Evolutionary conservation across 1,140 invertebrate species (phyloP).

Genomic region (Meloidogyne floridensis): DNA sequence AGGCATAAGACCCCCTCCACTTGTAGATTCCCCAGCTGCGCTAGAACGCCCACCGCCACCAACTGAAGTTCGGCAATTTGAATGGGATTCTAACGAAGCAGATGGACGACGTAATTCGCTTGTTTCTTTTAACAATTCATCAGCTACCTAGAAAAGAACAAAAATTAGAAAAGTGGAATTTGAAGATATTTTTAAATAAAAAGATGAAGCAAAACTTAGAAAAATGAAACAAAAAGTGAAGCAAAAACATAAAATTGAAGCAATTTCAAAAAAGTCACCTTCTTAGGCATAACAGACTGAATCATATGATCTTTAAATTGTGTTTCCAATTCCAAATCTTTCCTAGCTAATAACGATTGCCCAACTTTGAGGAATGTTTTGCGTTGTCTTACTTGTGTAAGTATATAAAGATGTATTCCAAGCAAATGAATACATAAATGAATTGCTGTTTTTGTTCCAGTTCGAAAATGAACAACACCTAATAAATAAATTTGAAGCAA

Average conservation of each 20-base stretch:
- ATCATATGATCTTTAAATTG: constrained; percentile 95
- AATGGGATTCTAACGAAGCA: constrained; percentile 42
- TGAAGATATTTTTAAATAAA: background rate
- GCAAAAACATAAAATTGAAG: too few species aligned
- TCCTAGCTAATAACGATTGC: constrained; percentile 81
- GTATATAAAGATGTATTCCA: constrained; percentile 86
- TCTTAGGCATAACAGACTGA: constrained; percentile 86
- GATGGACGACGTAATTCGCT: constrained; percentile 60
- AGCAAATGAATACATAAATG: constrained; percentile 88
- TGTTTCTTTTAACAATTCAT: constrained; percentile 62
- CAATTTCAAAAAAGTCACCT: constrained; percentile 44
- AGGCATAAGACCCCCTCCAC: constrained; percentile 31
- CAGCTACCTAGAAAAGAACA: constrained; percentile 74
- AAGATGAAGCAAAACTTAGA: background rate
- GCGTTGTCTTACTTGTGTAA: constrained; percentile 83
- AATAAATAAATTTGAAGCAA: background rate
- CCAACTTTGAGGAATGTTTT: constrained; percentile 96
- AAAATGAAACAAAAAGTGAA: background rate
- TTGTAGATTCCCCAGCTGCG: constrained; percentile 46
- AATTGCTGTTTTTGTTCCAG: constrained; percentile 76
- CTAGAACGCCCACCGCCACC: constrained; percentile 38
- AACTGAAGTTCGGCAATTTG: constrained; percentile 55
- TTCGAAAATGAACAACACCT: constrained; percentile 42
- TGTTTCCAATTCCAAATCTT: constrained; percentile 87
- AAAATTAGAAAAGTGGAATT: background rate